Evolutionary conservation across 2,113 vertebrate genomes (phyloP).

Genomic region (Pelusios castaneus): DNA sequence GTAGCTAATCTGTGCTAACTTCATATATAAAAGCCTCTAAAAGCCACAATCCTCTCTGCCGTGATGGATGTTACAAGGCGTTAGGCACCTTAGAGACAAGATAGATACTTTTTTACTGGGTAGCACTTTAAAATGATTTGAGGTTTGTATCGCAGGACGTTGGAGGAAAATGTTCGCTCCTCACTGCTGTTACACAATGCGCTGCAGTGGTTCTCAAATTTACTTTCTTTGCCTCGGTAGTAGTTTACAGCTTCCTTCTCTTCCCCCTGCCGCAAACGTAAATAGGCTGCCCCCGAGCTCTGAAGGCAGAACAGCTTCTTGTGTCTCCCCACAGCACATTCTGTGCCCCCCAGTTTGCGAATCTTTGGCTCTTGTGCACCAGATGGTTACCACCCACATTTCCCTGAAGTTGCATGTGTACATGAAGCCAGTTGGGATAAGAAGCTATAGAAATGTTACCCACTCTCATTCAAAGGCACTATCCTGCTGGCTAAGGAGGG

Average conservation of each 20-base stretch:
- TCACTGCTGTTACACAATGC: background rate
- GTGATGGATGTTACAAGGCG: background rate
- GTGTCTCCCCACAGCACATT: background rate
- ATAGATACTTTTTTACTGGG: background rate
- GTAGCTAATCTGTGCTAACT: background rate
- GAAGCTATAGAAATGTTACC: constrained; percentile 64
- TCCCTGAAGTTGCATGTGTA: constrained; percentile 16
- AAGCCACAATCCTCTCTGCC: background rate
- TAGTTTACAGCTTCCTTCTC: background rate
- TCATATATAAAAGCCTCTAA: background rate
- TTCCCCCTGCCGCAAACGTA: background rate
- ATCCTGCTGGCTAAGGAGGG: constrained; percentile 64
- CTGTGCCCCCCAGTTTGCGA: background rate
- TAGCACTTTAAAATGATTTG: background rate
- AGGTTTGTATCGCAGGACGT: background rate
- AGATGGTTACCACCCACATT: constrained; percentile 60
- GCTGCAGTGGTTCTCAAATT: background rate
- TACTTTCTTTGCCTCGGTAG: background rate
- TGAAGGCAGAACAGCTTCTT: background rate
- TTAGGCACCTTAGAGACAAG: background rate
- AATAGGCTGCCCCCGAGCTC: background rate
- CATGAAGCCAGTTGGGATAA: constrained; percentile 35
- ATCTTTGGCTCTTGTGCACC: background rate
- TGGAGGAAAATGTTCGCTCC: constrained; percentile 8
- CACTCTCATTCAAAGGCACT: constrained; percentile 23